Percentiles rank a stretch among this genome's conserved stretches.
phyloP scores from a whole-genome alignment of 2,113 vertebrate species.

The Mobula birostris region DNA sequence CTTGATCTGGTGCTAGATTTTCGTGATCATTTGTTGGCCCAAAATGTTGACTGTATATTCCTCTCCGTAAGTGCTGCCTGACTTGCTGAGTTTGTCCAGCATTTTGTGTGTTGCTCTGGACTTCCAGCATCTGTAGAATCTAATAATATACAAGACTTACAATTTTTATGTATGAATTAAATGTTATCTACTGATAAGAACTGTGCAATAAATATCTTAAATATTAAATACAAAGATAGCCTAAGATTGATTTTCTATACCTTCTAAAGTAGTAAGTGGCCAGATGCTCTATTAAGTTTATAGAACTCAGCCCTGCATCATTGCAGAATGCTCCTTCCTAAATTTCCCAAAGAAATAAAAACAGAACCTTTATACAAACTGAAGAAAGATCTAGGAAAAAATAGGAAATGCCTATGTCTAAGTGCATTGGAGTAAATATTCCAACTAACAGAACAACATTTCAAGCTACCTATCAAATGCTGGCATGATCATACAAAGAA shows the following conservation, averaged over 20 bases:
- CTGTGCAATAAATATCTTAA: neutral
- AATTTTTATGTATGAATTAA: too few relatives aligned
- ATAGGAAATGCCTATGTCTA: neutral
- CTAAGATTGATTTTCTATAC: neutral
- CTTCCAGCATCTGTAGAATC: too few relatives aligned
- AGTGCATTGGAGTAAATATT: neutral
- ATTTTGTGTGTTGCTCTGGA: too few relatives aligned
- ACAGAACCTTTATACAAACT: neutral
- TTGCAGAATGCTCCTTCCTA: neutral
- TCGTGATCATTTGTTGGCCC: too few relatives aligned
- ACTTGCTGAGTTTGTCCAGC: too few relatives aligned
- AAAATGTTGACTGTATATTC: too few relatives aligned
- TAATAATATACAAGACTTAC: too few relatives aligned
- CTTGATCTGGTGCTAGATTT: too few relatives aligned
- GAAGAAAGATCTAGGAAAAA: neutral
- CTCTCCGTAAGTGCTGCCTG: too few relatives aligned
- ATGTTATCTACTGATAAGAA: neutral
- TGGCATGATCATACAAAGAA: neutral
- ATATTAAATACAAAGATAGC: neutral
- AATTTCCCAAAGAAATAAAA: neutral
- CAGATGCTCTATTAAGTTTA: neutral
- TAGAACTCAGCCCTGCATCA: neutral
- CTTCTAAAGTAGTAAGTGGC: neutral
- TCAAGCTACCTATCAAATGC: neutral
- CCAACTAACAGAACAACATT: neutral